phyloP scores from a whole-genome alignment of 2,888 invertebrate genomes.

The Cryptus viduatorius region DNA sequence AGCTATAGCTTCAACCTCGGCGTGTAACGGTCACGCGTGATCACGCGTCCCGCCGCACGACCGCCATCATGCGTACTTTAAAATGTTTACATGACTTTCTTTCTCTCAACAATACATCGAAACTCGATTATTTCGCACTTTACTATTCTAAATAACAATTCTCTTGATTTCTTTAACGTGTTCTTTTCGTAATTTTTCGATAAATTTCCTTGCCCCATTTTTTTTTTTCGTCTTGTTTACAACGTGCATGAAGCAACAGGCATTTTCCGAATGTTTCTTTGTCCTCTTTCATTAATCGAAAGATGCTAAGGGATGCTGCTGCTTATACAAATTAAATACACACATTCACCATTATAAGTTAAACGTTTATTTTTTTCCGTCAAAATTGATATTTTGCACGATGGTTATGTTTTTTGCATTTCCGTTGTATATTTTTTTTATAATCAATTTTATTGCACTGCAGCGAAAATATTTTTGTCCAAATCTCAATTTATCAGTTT shows the following conservation, averaged over 20 bases:
- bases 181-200: not conserved
- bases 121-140: not conserved
- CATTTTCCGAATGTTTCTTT: not conserved
- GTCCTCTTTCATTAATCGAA: too few relatives aligned
- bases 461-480: too few relatives aligned
- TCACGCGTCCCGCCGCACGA: slow-evolving; percentile 79
- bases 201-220: not conserved
- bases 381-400: slow-evolving; percentile 21
- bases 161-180: not conserved
- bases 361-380: not conserved
- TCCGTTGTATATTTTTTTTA: slow-evolving; percentile 10
- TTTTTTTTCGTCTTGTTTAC: not conserved
- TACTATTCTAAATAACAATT: too few relatives aligned
- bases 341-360: too few relatives aligned
- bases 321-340: not conserved
- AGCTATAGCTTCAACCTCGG: slow-evolving; percentile 39
- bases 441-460: not conserved
- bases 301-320: too few relatives aligned
- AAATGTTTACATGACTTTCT: slow-evolving; percentile 74
- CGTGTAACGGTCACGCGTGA: slow-evolving; percentile 70
- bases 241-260: not conserved
- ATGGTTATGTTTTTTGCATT: not conserved
- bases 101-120: slow-evolving; percentile 10
- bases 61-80: slow-evolving; percentile 82
- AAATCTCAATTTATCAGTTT: not conserved